These are phyloP conservation scores for Etheostoma nigrum DNA, from an alignment of 2,797 vertebrate genomes.

Conservation along the genomic window DNA sequence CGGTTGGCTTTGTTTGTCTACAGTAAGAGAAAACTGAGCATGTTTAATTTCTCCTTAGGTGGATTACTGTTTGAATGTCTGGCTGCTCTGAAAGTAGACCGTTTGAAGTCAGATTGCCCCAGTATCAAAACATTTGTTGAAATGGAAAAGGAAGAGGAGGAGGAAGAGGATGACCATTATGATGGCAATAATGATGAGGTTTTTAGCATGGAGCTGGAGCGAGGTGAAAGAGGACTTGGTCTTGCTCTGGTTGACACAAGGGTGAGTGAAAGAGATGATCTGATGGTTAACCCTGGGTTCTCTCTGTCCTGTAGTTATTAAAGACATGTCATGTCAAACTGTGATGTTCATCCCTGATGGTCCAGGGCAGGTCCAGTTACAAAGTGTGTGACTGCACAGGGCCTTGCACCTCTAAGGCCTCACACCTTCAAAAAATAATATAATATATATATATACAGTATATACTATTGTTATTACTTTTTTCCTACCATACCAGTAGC, in stretches of 20 bases:
- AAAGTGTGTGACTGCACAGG: no score
- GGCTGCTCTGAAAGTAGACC: constrained; percentile 67
- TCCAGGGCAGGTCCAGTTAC: no score
- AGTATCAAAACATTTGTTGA: constrained; percentile 41
- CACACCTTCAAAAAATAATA: no score
- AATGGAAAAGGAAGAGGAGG: constrained; percentile 69
- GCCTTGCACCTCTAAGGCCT: no score
- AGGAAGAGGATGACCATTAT: constrained; percentile 53
- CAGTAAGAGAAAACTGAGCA: background rate
- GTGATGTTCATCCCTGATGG: background rate
- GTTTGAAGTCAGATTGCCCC: constrained; percentile 37
- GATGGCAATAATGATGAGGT: constrained; percentile 75
- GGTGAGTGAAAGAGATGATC: constrained; percentile 69
- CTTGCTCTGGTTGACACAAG: constrained; percentile 83
- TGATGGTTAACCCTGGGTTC: background rate
- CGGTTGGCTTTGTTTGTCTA: background rate
- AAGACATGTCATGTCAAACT: background rate
- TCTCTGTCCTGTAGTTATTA: background rate
- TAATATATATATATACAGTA: no score
- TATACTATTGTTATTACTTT: no score
- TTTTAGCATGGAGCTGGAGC: constrained; percentile 84
- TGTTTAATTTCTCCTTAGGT: constrained; percentile 42
- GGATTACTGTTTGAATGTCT: constrained; percentile 73
- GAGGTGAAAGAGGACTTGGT: constrained; percentile 80
- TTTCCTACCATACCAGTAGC: background rate